These are phyloP conservation scores for Drosophila funebris DNA, from an alignment of 1,140 invertebrate genomes.

Conservation along the genomic window DNA sequence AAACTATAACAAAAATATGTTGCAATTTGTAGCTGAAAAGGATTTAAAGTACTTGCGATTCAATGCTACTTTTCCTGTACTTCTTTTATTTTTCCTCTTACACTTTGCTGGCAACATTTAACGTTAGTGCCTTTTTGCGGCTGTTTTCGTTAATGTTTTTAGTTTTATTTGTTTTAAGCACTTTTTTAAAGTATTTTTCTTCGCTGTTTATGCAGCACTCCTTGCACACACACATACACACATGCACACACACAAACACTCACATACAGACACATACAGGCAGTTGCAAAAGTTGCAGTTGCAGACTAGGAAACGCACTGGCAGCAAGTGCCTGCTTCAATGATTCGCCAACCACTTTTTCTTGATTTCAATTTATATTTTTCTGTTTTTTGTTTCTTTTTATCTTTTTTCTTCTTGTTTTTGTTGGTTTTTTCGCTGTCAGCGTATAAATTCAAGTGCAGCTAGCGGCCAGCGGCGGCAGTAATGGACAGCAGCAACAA, in stretches of 20 bases:
- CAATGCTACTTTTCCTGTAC: background rate
- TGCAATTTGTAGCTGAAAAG: background rate
- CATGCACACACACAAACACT: background rate
- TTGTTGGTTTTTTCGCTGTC: conserved; percentile 3
- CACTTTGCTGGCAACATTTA: too few relatives aligned
- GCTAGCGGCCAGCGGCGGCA: conserved; percentile 1
- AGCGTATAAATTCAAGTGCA: conserved; percentile 48
- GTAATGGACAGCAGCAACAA: conserved; percentile 3
- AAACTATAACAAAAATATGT: background rate
- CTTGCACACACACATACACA: background rate
- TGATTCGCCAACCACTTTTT: conserved; percentile 29
- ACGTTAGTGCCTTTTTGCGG: too few relatives aligned
- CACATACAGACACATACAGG: background rate
- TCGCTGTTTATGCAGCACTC: background rate
- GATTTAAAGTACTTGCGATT: background rate
- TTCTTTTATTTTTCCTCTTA: background rate
- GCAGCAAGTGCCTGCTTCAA: conserved; percentile 1
- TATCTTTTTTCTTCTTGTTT: conserved; percentile 8
- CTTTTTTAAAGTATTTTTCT: background rate
- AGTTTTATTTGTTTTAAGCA: background rate
- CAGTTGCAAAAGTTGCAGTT: background rate
- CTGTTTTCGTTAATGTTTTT: background rate
- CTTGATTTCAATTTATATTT: conserved; percentile 17
- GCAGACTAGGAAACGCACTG: background rate
- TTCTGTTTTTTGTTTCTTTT: background rate